phyloP scores from a whole-genome alignment of 64 coral and sea anemone species.

The Exaiptasia diaphana region DNA sequence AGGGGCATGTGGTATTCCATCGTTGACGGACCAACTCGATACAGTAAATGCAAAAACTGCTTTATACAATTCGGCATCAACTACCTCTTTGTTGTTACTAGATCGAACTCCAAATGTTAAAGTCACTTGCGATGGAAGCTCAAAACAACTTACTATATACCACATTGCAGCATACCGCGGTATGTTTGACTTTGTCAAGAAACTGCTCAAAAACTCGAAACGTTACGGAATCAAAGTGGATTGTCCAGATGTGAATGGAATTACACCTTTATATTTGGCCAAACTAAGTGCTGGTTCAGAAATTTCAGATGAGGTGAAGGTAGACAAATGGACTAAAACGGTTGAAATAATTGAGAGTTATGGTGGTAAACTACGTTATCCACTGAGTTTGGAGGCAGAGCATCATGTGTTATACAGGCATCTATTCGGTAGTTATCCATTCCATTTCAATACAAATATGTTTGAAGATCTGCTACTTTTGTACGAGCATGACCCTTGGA shows the following conservation, averaged over 20 bases:
- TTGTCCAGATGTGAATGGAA: slow-evolving; percentile 30
- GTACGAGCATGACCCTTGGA: no score
- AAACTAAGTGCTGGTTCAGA: background rate
- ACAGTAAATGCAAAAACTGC: no score
- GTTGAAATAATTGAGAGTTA: slow-evolving; percentile 3
- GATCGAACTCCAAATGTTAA: background rate
- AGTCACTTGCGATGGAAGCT: slow-evolving; percentile 39
- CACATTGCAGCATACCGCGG: slow-evolving; percentile 72
- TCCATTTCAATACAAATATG: no score
- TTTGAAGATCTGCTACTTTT: no score
- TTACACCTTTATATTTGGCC: slow-evolving; percentile 63
- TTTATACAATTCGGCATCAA: slow-evolving; percentile 39
- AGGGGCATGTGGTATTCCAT: slow-evolving; percentile 4
- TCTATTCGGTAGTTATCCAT: background rate
- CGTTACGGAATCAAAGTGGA: slow-evolving; percentile 11
- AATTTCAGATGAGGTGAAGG: background rate
- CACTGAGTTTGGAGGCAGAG: background rate
- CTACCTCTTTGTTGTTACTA: slow-evolving; percentile 4
- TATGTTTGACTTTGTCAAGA: slow-evolving; percentile 64
- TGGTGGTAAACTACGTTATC: background rate
- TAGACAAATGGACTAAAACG: slow-evolving; percentile 6
- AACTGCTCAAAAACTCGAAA: background rate
- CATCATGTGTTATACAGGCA: slow-evolving; percentile 13
- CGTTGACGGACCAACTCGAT: no score
- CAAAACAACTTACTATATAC: slow-evolving; percentile 38